phyloP scores from a whole-genome alignment of 2,797 vertebrate species.

The Chelidonichthys spinosus region DNA sequence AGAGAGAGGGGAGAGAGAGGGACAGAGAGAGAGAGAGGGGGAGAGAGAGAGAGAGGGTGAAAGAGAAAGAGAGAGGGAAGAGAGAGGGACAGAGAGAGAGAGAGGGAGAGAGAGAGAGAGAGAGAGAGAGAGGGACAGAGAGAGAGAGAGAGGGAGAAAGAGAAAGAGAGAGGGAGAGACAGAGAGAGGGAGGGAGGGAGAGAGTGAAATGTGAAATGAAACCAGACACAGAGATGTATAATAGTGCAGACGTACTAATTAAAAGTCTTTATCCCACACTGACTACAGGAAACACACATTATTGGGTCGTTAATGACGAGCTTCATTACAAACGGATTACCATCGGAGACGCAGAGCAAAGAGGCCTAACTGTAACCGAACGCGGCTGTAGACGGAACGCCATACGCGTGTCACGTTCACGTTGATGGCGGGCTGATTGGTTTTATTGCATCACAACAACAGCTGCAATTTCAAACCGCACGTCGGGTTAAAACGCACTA shows the following conservation, averaged over 20 bases:
- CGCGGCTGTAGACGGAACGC: conserved; percentile 1
- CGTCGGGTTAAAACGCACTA: conserved; percentile 24
- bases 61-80: no score
- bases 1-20: no score
- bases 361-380: background rate
- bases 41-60: no score
- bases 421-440: conserved; percentile 20
- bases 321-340: conserved; percentile 38
- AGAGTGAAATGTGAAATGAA: background rate
- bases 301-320: conserved; percentile 22
- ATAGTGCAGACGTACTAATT: conserved; percentile 2
- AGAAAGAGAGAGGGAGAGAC: background rate
- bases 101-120: no score
- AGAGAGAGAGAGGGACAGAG: background rate
- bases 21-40: no score
- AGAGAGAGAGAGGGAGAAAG: background rate
- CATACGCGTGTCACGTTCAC: background rate
- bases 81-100: conserved; percentile 3
- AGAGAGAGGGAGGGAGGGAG: background rate
- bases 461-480: conserved; percentile 23
- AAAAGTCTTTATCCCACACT: background rate
- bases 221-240: background rate
- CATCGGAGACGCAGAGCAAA: conserved; percentile 11
- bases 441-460: conserved; percentile 26
- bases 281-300: conserved; percentile 15